phyloP scores from a whole-genome alignment of 2,888 invertebrate genomes.

The Drosophila austrosaltans region DNA sequence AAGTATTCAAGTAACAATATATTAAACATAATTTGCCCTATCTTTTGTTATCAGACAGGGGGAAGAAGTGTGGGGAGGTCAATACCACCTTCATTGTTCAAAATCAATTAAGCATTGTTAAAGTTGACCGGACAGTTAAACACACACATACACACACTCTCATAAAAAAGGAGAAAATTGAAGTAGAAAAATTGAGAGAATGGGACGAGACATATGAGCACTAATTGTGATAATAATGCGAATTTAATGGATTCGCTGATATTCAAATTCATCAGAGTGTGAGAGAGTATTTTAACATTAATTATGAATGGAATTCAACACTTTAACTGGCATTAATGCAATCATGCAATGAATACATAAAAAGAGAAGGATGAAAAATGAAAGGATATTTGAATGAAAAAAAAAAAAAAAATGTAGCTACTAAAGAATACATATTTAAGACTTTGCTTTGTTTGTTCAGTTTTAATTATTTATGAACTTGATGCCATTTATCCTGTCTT shows the following conservation, averaged over 20 bases:
- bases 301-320: conserved; percentile 8
- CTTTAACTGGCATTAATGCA: neutral
- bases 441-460: too few species aligned
- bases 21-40: neutral
- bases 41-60: conserved; percentile 14
- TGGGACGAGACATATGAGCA: conserved; percentile 25
- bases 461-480: too few species aligned
- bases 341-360: neutral
- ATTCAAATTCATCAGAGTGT: conserved; percentile 37
- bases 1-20: neutral
- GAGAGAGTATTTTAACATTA: conserved; percentile 19
- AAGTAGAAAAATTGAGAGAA: neutral
- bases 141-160: neutral
- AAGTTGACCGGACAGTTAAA: conserved; percentile 28
- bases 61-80: conserved; percentile 7
- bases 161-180: neutral
- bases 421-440: too few species aligned
- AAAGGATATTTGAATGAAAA: neutral
- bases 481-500: too few species aligned
- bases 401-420: too few species aligned
- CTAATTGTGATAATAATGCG: conserved; percentile 46
- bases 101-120: conserved; percentile 60
- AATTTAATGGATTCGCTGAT: conserved; percentile 32
- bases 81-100: conserved; percentile 42
- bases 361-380: neutral